Evolutionary conservation across 1,140 invertebrate species (phyloP).

Genomic region (Argopecten irradians): DNA sequence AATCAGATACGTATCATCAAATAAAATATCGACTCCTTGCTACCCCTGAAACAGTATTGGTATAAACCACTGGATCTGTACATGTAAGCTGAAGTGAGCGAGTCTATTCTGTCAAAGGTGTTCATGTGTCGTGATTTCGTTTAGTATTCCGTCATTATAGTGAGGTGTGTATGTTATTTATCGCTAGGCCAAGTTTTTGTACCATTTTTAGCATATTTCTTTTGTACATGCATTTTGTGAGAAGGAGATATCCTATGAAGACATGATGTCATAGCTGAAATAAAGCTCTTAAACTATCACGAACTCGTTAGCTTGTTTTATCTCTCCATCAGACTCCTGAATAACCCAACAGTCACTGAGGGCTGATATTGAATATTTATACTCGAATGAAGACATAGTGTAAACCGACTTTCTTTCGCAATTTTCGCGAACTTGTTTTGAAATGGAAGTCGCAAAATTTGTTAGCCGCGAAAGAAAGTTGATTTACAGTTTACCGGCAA

Average conservation of each 20-base stretch:
- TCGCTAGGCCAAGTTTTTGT: slow-evolving; percentile 15
- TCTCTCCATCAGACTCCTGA: no score
- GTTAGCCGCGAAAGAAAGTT: no score
- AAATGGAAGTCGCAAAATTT: no score
- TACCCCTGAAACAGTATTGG: not conserved
- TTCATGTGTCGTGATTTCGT: not conserved
- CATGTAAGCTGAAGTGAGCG: not conserved
- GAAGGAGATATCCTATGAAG: not conserved
- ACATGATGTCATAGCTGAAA: slow-evolving; percentile 22
- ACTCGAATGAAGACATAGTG: no score
- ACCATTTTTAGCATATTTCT: slow-evolving; percentile 18
- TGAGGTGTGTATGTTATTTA: not conserved
- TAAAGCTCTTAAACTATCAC: slow-evolving; percentile 6
- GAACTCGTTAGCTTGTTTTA: no score
- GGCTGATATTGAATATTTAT: no score
- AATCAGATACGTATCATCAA: not conserved
- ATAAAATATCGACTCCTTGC: not conserved
- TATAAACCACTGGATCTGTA: not conserved
- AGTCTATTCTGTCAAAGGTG: not conserved
- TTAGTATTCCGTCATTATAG: not conserved
- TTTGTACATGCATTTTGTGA: slow-evolving; percentile 22
- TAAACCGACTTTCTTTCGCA: no score
- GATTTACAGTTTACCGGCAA: no score
- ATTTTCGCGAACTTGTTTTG: no score
- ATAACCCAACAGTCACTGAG: no score